Percentiles rank a stretch among this genome's conserved stretches.
phyloP scores from a whole-genome alignment of 2,797 vertebrate species.

The Cuculus canorus region DNA sequence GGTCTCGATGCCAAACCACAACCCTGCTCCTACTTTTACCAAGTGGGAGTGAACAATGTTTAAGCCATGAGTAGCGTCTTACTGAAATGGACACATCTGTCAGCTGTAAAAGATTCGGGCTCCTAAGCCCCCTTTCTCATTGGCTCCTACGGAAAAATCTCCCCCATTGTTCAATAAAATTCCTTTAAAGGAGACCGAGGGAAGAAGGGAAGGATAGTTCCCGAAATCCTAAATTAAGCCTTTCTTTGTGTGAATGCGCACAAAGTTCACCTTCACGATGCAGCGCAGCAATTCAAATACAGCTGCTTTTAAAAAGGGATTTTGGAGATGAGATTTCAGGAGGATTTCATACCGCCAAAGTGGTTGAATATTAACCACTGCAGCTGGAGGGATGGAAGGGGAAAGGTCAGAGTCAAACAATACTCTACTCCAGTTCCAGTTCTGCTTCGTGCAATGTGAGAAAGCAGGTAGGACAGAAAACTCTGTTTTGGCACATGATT shows the following conservation, averaged over 20 bases:
- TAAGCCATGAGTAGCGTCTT: slow-evolving; percentile 31
- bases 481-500: not conserved
- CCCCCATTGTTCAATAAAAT: not conserved
- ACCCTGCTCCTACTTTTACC: not conserved
- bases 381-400: not conserved
- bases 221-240: not conserved
- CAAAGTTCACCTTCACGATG: not conserved
- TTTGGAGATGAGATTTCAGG: not conserved
- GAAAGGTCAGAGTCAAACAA: not conserved
- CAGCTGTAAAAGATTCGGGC: slow-evolving; percentile 5
- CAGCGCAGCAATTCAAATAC: not conserved
- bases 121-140: slow-evolving; percentile 32
- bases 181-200: slow-evolving; percentile 2
- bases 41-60: not conserved
- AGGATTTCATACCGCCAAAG: not conserved
- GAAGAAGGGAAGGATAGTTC: not conserved
- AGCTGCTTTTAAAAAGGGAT: not conserved
- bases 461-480: not conserved
- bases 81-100: not conserved
- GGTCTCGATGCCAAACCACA: slow-evolving; percentile 42
- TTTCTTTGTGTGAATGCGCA: not conserved
- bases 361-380: not conserved
- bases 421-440: not conserved
- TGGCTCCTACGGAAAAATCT: not conserved
- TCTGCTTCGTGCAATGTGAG: not conserved